Conservation (phyloP, 2,113 vertebrate genomes). For the Hemibagrus wyckioides region DNA sequence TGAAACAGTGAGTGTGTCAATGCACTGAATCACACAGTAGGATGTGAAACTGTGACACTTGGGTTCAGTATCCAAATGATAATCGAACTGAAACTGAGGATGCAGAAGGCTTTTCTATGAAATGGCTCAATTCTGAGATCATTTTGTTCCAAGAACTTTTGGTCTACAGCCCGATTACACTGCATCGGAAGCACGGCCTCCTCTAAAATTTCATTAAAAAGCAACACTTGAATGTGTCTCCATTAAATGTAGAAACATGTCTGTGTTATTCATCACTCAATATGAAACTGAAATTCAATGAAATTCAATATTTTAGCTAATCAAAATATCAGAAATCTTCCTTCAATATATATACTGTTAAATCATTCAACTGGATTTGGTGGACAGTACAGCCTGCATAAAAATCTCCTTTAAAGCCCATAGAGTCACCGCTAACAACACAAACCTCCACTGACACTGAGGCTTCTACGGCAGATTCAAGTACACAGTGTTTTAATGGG, state of each 20-base stretch:
- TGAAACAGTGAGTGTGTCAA: not conserved
- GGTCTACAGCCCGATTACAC: not conserved
- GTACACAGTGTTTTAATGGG: not conserved
- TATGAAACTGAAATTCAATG: too few species aligned
- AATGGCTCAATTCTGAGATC: not conserved
- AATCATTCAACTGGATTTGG: not conserved
- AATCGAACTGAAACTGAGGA: not conserved
- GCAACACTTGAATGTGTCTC: not conserved
- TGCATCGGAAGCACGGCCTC: not conserved
- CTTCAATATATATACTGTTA: not conserved
- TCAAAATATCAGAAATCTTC: not conserved
- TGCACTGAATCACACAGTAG: slow-evolving; percentile 21
- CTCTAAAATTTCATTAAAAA: not conserved
- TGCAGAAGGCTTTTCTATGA: not conserved
- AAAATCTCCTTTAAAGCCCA: not conserved
- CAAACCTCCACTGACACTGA: not conserved
- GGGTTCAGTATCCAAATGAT: not conserved
- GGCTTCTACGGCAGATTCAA: not conserved
- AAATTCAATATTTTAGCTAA: not conserved
- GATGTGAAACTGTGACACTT: not conserved
- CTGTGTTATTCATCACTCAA: not conserved
- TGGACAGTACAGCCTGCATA: not conserved
- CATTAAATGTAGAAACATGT: not conserved
- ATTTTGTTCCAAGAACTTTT: not conserved
- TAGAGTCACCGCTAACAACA: not conserved